phyloP scores from a whole-genome alignment of 2,888 invertebrate genomes.

The Cheilosia pagana region DNA sequence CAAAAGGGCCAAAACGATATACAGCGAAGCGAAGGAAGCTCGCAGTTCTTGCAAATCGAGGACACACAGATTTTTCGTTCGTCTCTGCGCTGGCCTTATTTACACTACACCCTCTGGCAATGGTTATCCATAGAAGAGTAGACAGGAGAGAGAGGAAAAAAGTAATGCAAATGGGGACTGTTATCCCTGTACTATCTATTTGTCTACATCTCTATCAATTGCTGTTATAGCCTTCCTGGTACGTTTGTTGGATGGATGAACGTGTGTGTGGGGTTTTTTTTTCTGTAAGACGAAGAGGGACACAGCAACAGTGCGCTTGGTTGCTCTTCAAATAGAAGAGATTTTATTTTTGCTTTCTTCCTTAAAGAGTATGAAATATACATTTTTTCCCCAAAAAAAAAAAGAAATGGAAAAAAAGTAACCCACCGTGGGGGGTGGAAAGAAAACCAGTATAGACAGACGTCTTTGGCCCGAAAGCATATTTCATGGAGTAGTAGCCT shows the following conservation, averaged over 20 bases:
- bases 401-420: background rate
- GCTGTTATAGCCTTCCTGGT: conserved; percentile 57
- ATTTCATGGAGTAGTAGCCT: conserved; percentile 60
- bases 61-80: conserved; percentile 42
- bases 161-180: conserved; percentile 67
- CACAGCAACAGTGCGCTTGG: conserved; percentile 66
- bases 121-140: background rate
- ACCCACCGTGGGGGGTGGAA: background rate
- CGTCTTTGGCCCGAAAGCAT: conserved; percentile 68
- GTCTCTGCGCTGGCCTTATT: conserved; percentile 35
- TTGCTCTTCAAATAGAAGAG: conserved; percentile 60
- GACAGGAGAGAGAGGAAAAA: background rate
- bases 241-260: background rate
- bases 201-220: conserved; percentile 69
- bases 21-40: conserved; percentile 7
- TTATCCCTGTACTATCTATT: conserved; percentile 69
- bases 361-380: conserved; percentile 57
- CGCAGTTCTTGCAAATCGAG: conserved; percentile 52
- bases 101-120: conserved; percentile 10
- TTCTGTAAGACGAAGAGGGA: conserved; percentile 15
- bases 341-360: conserved; percentile 33
- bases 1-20: conserved; percentile 30
- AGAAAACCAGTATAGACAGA: conserved; percentile 51
- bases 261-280: conserved; percentile 7
- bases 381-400: conserved; percentile 17